Evolutionary conservation across 64 coral and sea anemone genomes (phyloP).

Genomic region (Montipora capricornis): DNA sequence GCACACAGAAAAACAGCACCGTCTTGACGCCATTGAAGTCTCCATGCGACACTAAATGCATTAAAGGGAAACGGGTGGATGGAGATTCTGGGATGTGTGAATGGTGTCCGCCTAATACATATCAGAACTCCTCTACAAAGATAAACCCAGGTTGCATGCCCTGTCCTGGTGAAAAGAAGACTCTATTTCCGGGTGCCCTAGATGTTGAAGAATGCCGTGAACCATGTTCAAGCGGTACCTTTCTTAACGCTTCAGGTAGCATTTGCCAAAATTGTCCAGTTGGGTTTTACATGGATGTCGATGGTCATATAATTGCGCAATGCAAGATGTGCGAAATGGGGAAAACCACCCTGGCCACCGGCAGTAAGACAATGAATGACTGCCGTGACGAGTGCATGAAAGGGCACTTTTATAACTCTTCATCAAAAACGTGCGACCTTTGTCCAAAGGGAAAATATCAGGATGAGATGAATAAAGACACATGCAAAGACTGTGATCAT

Average conservation of each 20-base stretch:
- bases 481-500: conserved; percentile 17
- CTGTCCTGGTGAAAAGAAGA: conserved; percentile 50
- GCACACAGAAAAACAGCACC: background rate
- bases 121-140: conserved; percentile 37
- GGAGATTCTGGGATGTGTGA: conserved; percentile 25
- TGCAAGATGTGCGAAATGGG: conserved; percentile 41
- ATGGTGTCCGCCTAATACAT: conserved; percentile 59
- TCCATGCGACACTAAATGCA: conserved; percentile 33
- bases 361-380: background rate
- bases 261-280: conserved; percentile 32
- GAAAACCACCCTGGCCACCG: conserved; percentile 6
- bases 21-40: background rate
- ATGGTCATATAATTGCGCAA: background rate
- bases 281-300: conserved; percentile 47
- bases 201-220: conserved; percentile 19
- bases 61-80: conserved; percentile 27
- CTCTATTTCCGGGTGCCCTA: conserved; percentile 20
- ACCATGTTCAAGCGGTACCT: conserved; percentile 26
- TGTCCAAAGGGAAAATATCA: conserved; percentile 55
- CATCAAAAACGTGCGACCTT: background rate
- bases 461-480: conserved; percentile 36
- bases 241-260: background rate
- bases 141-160: conserved; percentile 25
- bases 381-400: conserved; percentile 21
- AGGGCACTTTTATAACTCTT: conserved; percentile 55